phyloP scores from a whole-genome alignment of 2,797 vertebrate species.

The Hippopotamyrus pictus region DNA sequence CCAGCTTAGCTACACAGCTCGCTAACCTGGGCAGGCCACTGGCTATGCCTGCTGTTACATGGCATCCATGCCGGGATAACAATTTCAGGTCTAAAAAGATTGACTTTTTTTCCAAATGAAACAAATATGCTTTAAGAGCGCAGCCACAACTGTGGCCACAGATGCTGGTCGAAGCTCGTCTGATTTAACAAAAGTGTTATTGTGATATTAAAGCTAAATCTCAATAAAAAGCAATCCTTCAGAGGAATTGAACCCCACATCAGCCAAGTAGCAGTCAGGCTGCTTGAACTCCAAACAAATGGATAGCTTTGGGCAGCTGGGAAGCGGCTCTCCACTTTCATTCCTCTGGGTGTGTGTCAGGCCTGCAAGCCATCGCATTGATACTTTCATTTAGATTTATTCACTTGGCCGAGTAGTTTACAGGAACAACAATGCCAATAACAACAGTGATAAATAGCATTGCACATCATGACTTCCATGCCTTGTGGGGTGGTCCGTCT shows the following conservation, averaged over 20 bases:
- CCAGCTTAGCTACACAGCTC: neutral
- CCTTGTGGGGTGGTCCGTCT: neutral
- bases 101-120: neutral
- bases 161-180: neutral
- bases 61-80: neutral
- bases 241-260: neutral
- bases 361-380: neutral
- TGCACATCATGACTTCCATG: neutral
- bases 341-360: neutral
- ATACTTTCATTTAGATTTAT: slow-evolving; percentile 10
- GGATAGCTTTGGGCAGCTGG: neutral
- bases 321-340: neutral
- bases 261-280: neutral
- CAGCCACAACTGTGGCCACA: neutral
- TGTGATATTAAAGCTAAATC: neutral
- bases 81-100: neutral
- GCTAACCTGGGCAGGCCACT: neutral
- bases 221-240: neutral
- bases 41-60: neutral
- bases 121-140: neutral
- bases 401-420: slow-evolving; percentile 2
- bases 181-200: neutral
- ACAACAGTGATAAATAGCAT: slow-evolving; percentile 9
- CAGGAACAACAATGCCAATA: neutral
- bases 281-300: slow-evolving; percentile 3